These are phyloP conservation scores for Macroteleia sp. DNA, from an alignment of 2,888 invertebrate genomes.

Conservation along the genomic window DNA sequence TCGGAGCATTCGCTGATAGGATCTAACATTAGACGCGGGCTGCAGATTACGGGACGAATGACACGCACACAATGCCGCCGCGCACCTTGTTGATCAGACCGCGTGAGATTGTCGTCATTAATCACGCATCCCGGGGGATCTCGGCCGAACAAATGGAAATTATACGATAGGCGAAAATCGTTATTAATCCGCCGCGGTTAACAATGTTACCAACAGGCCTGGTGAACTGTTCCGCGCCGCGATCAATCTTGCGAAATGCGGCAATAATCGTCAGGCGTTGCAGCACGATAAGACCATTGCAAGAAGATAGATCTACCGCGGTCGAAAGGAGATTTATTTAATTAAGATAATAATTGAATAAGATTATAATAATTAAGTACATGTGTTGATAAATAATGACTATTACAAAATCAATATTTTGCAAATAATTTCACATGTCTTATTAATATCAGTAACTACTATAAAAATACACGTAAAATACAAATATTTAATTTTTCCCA, in stretches of 20 bases:
- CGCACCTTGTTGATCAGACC: slow-evolving; percentile 8
- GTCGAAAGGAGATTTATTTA: slow-evolving; percentile 1
- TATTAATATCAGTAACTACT: too few relatives aligned
- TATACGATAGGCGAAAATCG: slow-evolving; percentile 26
- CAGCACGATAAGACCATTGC: neutral
- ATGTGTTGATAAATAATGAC: too few relatives aligned
- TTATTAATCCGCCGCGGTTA: slow-evolving; percentile 34
- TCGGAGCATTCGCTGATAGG: slow-evolving; percentile 39
- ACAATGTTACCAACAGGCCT: neutral
- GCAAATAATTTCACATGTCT: too few relatives aligned
- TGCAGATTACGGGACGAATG: slow-evolving; percentile 23
- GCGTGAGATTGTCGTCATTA: slow-evolving; percentile 36
- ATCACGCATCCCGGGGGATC: slow-evolving; percentile 26
- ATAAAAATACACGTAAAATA: too few relatives aligned
- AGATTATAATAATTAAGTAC: too few relatives aligned
- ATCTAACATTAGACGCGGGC: slow-evolving; percentile 53
- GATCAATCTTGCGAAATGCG: slow-evolving; percentile 29
- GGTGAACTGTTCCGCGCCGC: slow-evolving; percentile 23
- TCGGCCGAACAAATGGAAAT: slow-evolving; percentile 30
- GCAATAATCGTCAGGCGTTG: slow-evolving; percentile 16
- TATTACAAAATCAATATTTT: too few relatives aligned
- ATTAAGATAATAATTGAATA: slow-evolving; percentile 5
- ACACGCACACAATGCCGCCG: slow-evolving; percentile 23
- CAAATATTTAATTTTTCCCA: too few relatives aligned
- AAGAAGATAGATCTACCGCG: neutral